Evolutionary conservation across 2,888 invertebrate species (phyloP).

Genomic region (Arrhopalites spinosus): DNA sequence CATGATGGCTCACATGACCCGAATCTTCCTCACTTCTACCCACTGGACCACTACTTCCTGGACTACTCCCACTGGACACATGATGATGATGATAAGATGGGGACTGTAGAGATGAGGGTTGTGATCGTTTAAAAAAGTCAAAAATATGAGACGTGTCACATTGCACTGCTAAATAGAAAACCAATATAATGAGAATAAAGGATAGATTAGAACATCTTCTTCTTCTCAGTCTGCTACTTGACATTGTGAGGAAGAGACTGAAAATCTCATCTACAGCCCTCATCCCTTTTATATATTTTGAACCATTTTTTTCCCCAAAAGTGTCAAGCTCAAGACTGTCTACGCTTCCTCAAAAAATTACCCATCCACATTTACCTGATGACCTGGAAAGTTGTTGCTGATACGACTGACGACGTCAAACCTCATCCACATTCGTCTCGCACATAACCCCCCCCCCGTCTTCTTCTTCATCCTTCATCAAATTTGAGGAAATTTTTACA

Average conservation of each 20-base stretch:
- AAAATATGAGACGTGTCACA: constrained; percentile 30
- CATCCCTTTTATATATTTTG: constrained; percentile 12
- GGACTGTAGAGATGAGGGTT: neutral
- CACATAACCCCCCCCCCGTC: neutral
- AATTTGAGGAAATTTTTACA: neutral
- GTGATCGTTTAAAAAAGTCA: constrained; percentile 29
- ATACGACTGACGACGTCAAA: neutral
- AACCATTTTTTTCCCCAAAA: neutral
- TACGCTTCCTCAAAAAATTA: neutral
- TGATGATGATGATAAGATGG: neutral
- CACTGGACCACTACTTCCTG: neutral
- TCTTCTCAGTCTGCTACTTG: neutral
- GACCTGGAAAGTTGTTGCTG: constrained; percentile 32
- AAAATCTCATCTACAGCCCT: neutral
- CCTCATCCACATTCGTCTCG: constrained; percentile 11
- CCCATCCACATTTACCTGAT: constrained; percentile 19
- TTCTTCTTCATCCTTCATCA: constrained; percentile 3
- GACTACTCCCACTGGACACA: neutral
- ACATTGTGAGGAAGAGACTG: neutral
- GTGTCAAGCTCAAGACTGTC: no score
- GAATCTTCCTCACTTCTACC: constrained; percentile 8
- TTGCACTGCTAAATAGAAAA: constrained; percentile 19
- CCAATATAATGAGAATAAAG: neutral
- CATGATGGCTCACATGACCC: neutral
- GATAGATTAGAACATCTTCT: neutral